Evolutionary conservation across 2,888 invertebrate species (phyloP), one percentile per base, ranked within the genome.

Genomic region (Eledone cirrhosa): DNA sequence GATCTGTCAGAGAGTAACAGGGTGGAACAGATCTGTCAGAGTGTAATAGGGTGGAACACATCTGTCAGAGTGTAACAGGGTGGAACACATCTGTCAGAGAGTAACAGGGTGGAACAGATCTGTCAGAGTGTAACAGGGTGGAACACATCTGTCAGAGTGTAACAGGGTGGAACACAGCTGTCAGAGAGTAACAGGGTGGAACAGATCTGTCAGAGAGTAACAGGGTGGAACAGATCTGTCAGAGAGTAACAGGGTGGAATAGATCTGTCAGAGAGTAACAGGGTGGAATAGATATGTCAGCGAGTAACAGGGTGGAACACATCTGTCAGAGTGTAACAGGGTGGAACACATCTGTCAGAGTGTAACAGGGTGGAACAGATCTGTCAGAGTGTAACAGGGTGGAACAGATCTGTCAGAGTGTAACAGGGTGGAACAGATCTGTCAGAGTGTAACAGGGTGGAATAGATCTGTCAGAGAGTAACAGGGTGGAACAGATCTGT

Each of bases 21-120:
- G 0, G 95, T 93, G 33, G 94, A 91, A 89, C 95, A 95, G 41
- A 90, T 82, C 90, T 90, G 81, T 8, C 80, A 80, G 65, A 69
- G 88, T 95, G 95, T 47, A 94, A 93, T 11, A 96, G 91, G 0
- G 95, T 93, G 33, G 94, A 91, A 89, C 95, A 95, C 41, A 90
- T 82, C 90, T 90, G 81, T 8, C 80, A 80, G 65, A 69, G 88
- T 95, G 95, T 47, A 94, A 93, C 11, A 96, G 91, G 0, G 95
- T 93, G 33, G 94, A 91, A 89, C 95, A 95, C 41, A 90, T 82
- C 90, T 90, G 81, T 8, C 80, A 80, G 65, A 69, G n/a, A 75
- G 95, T 47, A 94, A 93, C 11, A 96, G 91, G 0, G 95, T 93
- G 33, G 94, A 91, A 89, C 95, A 95, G 41, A 90, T 82, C 90